Evolutionary conservation across 2,888 invertebrate genomes (phyloP), one percentile per base, ranked within the genome.

Genomic region (Hoplodrina ambigua): DNA sequence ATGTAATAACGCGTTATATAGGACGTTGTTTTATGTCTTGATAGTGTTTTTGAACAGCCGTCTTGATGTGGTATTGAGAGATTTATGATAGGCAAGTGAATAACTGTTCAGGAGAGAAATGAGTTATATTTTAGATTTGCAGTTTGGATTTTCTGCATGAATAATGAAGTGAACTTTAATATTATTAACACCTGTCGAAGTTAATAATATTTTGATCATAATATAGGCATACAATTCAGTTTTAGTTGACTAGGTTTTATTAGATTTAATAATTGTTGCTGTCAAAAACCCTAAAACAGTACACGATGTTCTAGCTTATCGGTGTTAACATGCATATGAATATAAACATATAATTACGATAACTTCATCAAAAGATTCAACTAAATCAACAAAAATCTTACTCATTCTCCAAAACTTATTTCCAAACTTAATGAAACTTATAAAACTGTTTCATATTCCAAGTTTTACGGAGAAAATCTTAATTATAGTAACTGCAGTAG

Each of bases 401-500:
- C 5, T 46, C 4, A 46, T 46, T 15, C 13, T 17, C 46, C 46
- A 4, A 44, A 17, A 46, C 17, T 15, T 49, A 49, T 61, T 65
- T 19, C 33, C 53, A 46, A 72, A 72, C 49, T 52, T 64, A 78
- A 67, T 78, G n/a, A 68, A 80, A 69, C 60, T 65, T 71, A 33
- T 49, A 55, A 73, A 59, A 60, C 44, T 33, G 30, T 62, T 25
- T 62, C 20, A 17, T 37, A 49, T 41, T 58, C n/a, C 10, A 50
- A 46, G 54, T 67, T 61, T 78, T 70, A 78, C 74, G 80, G 77
- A 83, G 83, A 88, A 89, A 88, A 88, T 87, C 87, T 88, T 87
- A 88, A 88, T 91, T 90, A 88, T 86, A 87, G 85, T 86, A 79
- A 79, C 75, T 85, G 84, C 86, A 87, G 85, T 82, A 84, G 82